Evolutionary conservation across 2,797 vertebrate species (phyloP).

Genomic region (Sebastiscus albofasciatus): DNA sequence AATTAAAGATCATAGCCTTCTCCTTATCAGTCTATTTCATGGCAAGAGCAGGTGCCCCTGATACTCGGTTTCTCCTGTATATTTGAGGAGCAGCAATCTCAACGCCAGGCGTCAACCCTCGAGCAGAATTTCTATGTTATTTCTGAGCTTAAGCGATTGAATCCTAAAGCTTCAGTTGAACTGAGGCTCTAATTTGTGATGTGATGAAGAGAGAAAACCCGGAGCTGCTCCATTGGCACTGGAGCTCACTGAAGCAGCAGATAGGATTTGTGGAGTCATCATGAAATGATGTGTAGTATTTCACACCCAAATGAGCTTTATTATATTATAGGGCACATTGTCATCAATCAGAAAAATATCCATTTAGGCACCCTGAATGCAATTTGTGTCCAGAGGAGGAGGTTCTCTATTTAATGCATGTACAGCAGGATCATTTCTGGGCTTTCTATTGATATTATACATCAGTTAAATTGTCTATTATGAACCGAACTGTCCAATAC

Average conservation of each 20-base stretch:
- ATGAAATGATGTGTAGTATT: slow-evolving; percentile 49
- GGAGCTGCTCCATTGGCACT: slow-evolving; percentile 29
- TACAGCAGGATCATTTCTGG: slow-evolving; percentile 1
- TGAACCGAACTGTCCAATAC: not conserved
- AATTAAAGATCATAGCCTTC: slow-evolving; percentile 59
- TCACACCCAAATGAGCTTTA: slow-evolving; percentile 64
- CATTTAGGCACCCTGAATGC: slow-evolving; percentile 9
- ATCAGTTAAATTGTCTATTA: not conserved
- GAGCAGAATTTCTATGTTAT: slow-evolving; percentile 8
- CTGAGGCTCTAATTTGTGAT: slow-evolving; percentile 49
- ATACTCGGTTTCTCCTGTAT: slow-evolving; percentile 7
- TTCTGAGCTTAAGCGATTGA: slow-evolving; percentile 25
- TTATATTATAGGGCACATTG: slow-evolving; percentile 46
- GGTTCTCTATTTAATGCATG: slow-evolving; percentile 19
- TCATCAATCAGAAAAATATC: slow-evolving; percentile 58
- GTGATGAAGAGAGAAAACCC: slow-evolving; percentile 50
- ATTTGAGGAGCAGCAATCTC: slow-evolving; percentile 25
- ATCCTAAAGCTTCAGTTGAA: slow-evolving; percentile 13
- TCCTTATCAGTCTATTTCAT: slow-evolving; percentile 62
- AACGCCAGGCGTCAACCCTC: slow-evolving; percentile 10
- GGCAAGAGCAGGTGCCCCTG: slow-evolving; percentile 22
- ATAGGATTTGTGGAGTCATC: slow-evolving; percentile 46
- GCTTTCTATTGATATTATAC: not conserved
- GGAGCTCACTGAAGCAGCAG: slow-evolving; percentile 44
- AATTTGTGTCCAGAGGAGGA: slow-evolving; percentile 28